Percentiles rank a stretch among this genome's conserved stretches.
phyloP scores from a whole-genome alignment of 2,797 vertebrate genomes.

The Gymnocypris eckloni region DNA sequence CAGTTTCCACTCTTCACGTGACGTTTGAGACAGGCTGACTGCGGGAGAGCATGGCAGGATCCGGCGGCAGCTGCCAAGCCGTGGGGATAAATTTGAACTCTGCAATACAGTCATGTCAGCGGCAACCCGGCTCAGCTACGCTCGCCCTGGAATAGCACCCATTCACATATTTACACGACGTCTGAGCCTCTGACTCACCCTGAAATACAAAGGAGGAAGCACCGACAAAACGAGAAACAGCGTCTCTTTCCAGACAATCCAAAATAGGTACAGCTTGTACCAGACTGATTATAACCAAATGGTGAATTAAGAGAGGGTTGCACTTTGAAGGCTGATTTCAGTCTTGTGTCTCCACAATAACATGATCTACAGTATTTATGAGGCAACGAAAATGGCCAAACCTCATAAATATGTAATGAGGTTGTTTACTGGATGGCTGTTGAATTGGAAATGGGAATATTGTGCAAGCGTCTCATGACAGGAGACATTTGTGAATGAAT shows the following conservation, averaged over 20 bases:
- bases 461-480: not conserved
- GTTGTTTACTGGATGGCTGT: slow-evolving; percentile 55
- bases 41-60: slow-evolving; percentile 56
- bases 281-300: slow-evolving; percentile 76
- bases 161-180: slow-evolving; percentile 74
- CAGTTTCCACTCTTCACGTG: slow-evolving; percentile 62
- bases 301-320: slow-evolving; percentile 64
- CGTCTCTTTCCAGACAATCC: slow-evolving; percentile 76
- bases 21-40: slow-evolving; percentile 66
- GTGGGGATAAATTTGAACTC: slow-evolving; percentile 58
- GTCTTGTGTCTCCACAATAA: slow-evolving; percentile 59
- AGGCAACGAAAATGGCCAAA: slow-evolving; percentile 57
- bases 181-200: slow-evolving; percentile 76
- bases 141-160: slow-evolving; percentile 65
- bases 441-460: slow-evolving; percentile 51
- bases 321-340: slow-evolving; percentile 51
- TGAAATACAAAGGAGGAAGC: slow-evolving; percentile 65
- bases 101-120: slow-evolving; percentile 72
- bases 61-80: slow-evolving; percentile 64
- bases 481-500: slow-evolving; percentile 12
- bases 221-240: slow-evolving; percentile 59
- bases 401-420: slow-evolving; percentile 65
- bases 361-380: slow-evolving; percentile 56
- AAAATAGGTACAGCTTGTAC: slow-evolving; percentile 71
- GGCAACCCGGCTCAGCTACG: slow-evolving; percentile 55